Evolutionary conservation across 2,888 invertebrate genomes (phyloP).

Genomic region (Drosophila subsilvestris): DNA sequence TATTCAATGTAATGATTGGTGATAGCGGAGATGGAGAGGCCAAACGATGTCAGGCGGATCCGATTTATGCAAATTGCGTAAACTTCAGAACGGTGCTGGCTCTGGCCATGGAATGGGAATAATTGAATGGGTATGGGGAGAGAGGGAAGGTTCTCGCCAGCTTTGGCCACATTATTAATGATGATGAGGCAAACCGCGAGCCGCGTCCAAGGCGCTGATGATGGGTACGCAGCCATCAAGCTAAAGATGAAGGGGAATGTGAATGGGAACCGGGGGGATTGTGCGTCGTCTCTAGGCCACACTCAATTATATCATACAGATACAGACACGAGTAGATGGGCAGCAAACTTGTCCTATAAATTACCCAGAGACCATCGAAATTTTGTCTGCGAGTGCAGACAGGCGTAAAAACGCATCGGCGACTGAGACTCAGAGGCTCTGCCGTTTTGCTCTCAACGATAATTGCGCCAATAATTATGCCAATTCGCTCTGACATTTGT

Average conservation of each 20-base stretch:
- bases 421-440: conserved; percentile 6
- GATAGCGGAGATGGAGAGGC: not conserved
- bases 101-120: conserved; percentile 25
- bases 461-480: conserved; percentile 73
- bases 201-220: conserved; percentile 56
- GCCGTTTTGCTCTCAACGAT: conserved; percentile 35
- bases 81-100: conserved; percentile 53
- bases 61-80: conserved; percentile 66
- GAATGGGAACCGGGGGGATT: not conserved
- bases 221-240: conserved; percentile 50
- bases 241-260: conserved; percentile 44
- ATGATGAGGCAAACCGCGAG: conserved; percentile 51
- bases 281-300: conserved; percentile 18
- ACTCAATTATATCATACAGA: conserved; percentile 11
- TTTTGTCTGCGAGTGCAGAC: conserved; percentile 66
- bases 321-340: not conserved
- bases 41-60: conserved; percentile 20
- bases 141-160: not conserved
- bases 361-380: conserved; percentile 55
- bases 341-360: conserved; percentile 52
- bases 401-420: conserved; percentile 54
- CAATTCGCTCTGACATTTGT: conserved; percentile 67
- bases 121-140: conserved; percentile 4
- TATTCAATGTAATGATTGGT: conserved; percentile 1
- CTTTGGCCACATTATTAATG: conserved; percentile 64